Conservation (phyloP, 2,888 invertebrate species). For the Orthosia gothica region DNA sequence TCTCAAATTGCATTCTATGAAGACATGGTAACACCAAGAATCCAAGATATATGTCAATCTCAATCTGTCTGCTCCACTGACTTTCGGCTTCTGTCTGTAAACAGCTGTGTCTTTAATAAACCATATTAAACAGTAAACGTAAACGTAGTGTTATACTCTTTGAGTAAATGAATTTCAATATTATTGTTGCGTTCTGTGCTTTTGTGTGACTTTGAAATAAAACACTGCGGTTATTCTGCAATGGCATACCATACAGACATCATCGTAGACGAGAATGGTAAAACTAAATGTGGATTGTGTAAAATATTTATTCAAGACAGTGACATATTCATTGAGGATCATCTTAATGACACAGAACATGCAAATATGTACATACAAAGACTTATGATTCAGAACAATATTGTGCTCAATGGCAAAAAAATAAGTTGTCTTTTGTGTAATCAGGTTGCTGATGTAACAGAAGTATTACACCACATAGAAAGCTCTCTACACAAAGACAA, state of each 20-base stretch:
- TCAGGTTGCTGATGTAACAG: conserved; percentile 46
- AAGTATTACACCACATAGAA: conserved; percentile 67
- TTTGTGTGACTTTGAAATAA: not conserved
- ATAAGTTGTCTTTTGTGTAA: conserved; percentile 71
- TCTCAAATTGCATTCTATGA: not conserved
- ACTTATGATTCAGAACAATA: conserved; percentile 72
- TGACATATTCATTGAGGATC: conserved; percentile 66
- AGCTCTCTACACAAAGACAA: conserved; percentile 63
- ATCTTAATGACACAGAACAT: conserved; percentile 70
- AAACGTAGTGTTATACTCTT: too few relatives aligned
- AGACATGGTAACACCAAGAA: conserved; percentile 1
- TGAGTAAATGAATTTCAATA: too few relatives aligned
- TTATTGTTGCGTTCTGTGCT: not conserved
- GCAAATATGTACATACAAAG: conserved; percentile 65
- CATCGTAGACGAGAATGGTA: conserved; percentile 61
- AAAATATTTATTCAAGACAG: conserved; percentile 65
- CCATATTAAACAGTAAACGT: too few relatives aligned
- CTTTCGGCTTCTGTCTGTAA: too few relatives aligned
- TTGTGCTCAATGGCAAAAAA: conserved; percentile 53
- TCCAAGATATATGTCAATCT: too few relatives aligned
- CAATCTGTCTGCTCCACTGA: too few relatives aligned
- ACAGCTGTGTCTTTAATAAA: too few relatives aligned
- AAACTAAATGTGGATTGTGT: conserved; percentile 74
- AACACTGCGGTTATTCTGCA: not conserved
- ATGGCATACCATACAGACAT: conserved; percentile 74